Evolutionary conservation across 2,797 vertebrate genomes (phyloP).

Genomic region (Pseudopleuronectes americanus): DNA sequence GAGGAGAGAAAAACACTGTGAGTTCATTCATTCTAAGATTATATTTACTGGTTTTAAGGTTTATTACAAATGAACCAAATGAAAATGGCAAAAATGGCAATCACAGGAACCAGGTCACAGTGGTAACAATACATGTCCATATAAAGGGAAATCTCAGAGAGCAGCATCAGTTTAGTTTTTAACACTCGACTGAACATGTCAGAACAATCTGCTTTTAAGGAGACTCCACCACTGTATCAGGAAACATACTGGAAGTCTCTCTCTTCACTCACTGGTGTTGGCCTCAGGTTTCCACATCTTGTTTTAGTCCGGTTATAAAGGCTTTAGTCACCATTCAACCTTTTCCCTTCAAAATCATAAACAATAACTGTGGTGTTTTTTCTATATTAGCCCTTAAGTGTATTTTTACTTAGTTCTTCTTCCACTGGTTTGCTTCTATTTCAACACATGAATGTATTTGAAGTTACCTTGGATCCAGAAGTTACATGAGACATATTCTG

Average conservation of each 20-base stretch:
- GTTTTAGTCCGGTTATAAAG: conserved; percentile 3
- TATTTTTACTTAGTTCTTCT: too few species aligned
- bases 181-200: conserved; percentile 58
- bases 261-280: conserved; percentile 1
- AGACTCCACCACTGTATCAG: conserved; percentile 21
- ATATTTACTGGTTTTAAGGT: neutral
- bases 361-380: neutral
- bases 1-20: neutral
- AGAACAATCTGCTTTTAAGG: conserved; percentile 53
- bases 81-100: neutral
- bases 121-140: conserved; percentile 37
- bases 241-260: conserved; percentile 40
- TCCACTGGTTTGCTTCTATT: too few species aligned
- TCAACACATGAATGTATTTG: too few species aligned
- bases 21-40: neutral
- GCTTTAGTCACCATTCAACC: neutral
- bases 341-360: neutral
- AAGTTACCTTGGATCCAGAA: too few species aligned
- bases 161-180: conserved; percentile 36
- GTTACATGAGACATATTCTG: too few species aligned
- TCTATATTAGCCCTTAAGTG: neutral
- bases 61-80: neutral
- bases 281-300: conserved; percentile 7
- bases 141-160: conserved; percentile 40
- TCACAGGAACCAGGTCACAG: neutral